Percentiles rank a stretch among this genome's conserved stretches.
phyloP scores from a whole-genome alignment of 2,888 invertebrate species.

The Thumatha senex region DNA sequence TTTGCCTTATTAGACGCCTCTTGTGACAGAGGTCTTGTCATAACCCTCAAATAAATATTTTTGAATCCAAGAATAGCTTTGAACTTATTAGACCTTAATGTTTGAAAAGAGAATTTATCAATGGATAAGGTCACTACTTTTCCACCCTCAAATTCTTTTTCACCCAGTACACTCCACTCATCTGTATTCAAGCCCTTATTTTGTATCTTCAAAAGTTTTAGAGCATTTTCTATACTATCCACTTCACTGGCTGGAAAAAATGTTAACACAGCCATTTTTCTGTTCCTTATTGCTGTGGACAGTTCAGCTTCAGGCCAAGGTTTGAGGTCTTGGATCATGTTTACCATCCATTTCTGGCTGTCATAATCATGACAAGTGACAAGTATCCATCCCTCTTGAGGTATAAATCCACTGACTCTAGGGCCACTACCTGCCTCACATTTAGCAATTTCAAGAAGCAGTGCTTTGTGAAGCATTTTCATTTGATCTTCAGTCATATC shows the following conservation, averaged over 20 bases:
- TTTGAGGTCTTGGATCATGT: slow-evolving; percentile 2
- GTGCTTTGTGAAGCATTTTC: slow-evolving; percentile 1
- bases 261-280: not conserved
- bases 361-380: slow-evolving; percentile 6
- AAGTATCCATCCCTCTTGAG: not conserved
- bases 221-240: slow-evolving; percentile 1
- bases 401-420: not conserved
- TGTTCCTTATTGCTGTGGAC: not conserved
- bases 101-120: not conserved
- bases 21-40: too few species aligned
- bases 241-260: slow-evolving; percentile 4
- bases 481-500: slow-evolving; percentile 5
- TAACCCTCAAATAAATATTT: not conserved
- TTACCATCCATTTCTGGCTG: slow-evolving; percentile 4
- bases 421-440: slow-evolving; percentile 1
- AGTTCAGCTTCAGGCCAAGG: slow-evolving; percentile 11
- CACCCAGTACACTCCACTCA: slow-evolving; percentile 2
- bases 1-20: too few species aligned
- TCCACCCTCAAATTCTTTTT: slow-evolving; percentile 7
- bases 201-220: slow-evolving; percentile 5
- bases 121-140: slow-evolving; percentile 4
- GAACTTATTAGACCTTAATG: not conserved
- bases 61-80: slow-evolving; percentile 7
- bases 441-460: slow-evolving; percentile 5
- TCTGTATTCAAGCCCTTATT: slow-evolving; percentile 2